Base-by-base conservation (phyloP, 2,113 vertebrate species). In the Catharus minimus region DNA sequence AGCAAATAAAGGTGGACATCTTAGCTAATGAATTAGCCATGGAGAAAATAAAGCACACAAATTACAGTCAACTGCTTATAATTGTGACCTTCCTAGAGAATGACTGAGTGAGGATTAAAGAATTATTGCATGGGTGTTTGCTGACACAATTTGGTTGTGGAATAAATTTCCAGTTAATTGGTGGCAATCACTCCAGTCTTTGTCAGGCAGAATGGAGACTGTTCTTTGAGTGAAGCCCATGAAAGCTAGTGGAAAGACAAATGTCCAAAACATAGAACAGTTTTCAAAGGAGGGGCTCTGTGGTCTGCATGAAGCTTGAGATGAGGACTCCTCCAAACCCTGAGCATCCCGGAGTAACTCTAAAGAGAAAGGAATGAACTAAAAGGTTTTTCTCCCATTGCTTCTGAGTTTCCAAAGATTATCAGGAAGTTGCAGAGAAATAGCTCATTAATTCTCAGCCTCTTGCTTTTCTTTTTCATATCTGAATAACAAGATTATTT, bases 1-100 rank as follows among this genome's bases (percentile, higher is more conserved):
- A 64, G 57, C 75, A 90, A 88, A 90, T 81, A 86, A 83, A 78
- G 33, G 65, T 47, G 38, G 50, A 52, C 38, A 32, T 71, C 22
- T 83, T 57, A 81, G 53, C 53, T 92, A 72, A 93, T 30, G 53
- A 90, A 81, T 89, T 88, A 84, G 44, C 82, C 58, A 27, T n/a
- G 49, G 76, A 91, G 83, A 92, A 92, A 94, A 94, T 55, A 92
- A 82, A 90, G 43, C 44, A 88, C 53, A 53, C 73, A 88, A 90
- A 88, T 88, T 84, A 65, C 26, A 65, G 39, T 85, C 56, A 87
- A 47, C 47, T 66, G 60, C 60, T 82, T 89, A 36, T 77, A 69
- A 71, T 36, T 28, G 28, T 71, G 67, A 82, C 64, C 64, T 86
- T 82, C 38, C 43, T 52, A 15, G 56, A 77, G 58, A 89, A 58